Evolutionary conservation across 2,797 vertebrate genomes (phyloP).

Genomic region (Ispidina picta): DNA sequence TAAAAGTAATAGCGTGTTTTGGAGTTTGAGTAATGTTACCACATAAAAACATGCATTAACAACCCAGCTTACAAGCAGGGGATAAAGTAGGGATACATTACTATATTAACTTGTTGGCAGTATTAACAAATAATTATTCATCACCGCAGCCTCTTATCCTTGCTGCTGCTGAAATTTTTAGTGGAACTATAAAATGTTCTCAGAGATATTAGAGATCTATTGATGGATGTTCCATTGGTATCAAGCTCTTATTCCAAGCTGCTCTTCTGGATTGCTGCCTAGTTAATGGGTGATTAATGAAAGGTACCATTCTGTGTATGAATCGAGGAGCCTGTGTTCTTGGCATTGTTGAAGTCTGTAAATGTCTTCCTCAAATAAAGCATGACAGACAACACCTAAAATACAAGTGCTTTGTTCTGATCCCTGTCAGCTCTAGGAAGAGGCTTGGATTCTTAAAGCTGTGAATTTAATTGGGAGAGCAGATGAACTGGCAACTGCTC

Average conservation of each 20-base stretch:
- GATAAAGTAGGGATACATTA: neutral
- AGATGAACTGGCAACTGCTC: neutral
- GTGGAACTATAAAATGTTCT: conserved; percentile 21
- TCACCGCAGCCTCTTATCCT: neutral
- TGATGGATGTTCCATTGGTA: conserved; percentile 55
- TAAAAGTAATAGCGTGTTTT: neutral
- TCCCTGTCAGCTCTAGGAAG: conserved; percentile 24
- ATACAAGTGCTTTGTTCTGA: conserved; percentile 38
- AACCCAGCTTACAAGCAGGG: neutral
- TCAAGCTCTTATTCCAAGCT: conserved; percentile 26
- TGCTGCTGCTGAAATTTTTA: neutral
- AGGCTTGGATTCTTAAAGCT: neutral
- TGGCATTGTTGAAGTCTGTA: conserved; percentile 5
- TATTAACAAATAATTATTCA: neutral
- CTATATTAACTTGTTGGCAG: neutral
- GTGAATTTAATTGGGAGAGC: neutral
- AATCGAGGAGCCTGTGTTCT: conserved; percentile 22
- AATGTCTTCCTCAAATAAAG: conserved; percentile 53
- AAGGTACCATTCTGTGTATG: conserved; percentile 23
- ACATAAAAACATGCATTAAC: conserved; percentile 21
- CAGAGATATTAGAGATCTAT: neutral
- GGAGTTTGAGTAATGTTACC: neutral
- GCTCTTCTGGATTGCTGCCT: conserved; percentile 31
- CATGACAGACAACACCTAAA: conserved; percentile 42
- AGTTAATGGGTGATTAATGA: conserved; percentile 28